Conservation (phyloP, 2,797 vertebrate species). For the Lithobates pipiens region DNA sequence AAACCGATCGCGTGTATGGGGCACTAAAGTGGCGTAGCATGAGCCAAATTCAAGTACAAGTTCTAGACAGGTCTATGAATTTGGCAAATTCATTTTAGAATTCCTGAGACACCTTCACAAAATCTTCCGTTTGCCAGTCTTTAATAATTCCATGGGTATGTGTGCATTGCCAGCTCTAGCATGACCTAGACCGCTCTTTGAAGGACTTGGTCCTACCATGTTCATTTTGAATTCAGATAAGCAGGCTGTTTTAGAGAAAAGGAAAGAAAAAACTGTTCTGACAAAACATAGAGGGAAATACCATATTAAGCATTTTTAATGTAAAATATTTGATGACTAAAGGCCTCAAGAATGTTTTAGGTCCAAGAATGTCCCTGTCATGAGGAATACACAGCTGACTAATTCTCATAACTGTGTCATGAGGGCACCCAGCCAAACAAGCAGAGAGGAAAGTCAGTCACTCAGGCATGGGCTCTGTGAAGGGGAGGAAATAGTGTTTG, state of each 20-base stretch:
- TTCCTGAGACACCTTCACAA: too few relatives aligned
- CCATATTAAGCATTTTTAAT: slow-evolving; percentile 4
- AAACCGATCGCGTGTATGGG: too few relatives aligned
- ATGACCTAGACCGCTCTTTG: background rate
- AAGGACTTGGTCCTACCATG: background rate
- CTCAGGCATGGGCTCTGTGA: slow-evolving; percentile 49
- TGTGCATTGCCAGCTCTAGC: too few relatives aligned
- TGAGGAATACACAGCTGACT: slow-evolving; percentile 29
- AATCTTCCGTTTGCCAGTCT: too few relatives aligned
- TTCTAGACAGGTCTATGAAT: too few relatives aligned
- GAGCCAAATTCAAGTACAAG: too few relatives aligned
- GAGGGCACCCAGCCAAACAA: slow-evolving; percentile 28
- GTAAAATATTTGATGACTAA: slow-evolving; percentile 37
- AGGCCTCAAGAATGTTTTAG: background rate
- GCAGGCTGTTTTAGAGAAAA: background rate
- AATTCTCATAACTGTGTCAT: slow-evolving; percentile 32
- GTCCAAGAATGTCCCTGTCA: slow-evolving; percentile 41
- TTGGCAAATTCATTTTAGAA: too few relatives aligned
- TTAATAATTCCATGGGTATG: too few relatives aligned
- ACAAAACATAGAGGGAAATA: background rate
- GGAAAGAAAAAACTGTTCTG: background rate
- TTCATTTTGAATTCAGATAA: background rate
- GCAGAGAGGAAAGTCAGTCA: background rate
- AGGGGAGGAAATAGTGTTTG: slow-evolving; percentile 58
- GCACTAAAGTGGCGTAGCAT: too few relatives aligned